A percentile compares a stretch with the other conserved stretches of the same genome.
Conservation (phyloP, 2,113 vertebrate genomes). For the Anguilla rostrata region DNA sequence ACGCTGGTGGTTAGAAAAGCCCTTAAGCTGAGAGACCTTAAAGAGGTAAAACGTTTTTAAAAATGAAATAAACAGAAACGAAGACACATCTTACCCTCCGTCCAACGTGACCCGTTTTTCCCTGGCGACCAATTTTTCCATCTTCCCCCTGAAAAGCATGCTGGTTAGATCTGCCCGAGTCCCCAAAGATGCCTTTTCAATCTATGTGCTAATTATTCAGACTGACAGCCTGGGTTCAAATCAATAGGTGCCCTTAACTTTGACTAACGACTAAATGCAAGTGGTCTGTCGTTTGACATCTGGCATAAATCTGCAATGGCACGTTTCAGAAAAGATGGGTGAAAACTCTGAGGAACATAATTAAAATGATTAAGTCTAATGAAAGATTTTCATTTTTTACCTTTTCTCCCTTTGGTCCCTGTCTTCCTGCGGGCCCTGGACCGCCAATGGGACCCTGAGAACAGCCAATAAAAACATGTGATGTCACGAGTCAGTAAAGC, state of each 20-base stretch:
- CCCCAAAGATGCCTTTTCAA: not conserved
- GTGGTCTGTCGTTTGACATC: not conserved
- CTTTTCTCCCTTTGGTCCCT: slow-evolving; percentile 77
- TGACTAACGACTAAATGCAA: not conserved
- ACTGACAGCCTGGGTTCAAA: not conserved
- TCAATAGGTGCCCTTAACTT: not conserved
- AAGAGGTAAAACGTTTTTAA: too few species aligned
- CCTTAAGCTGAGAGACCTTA: too few species aligned
- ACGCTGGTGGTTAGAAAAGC: too few species aligned
- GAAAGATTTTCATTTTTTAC: slow-evolving; percentile 49
- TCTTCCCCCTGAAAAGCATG: slow-evolving; percentile 64
- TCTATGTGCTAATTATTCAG: not conserved
- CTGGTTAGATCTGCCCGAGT: not conserved
- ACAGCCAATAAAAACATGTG: slow-evolving; percentile 22
- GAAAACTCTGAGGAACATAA: not conserved
- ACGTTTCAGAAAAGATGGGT: not conserved
- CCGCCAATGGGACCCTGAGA: slow-evolving; percentile 70
- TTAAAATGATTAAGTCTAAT: not conserved
- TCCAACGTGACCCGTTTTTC: slow-evolving; percentile 66
- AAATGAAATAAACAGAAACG: not conserved
- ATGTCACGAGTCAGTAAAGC: not conserved
- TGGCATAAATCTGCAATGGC: not conserved
- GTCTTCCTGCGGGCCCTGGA: slow-evolving; percentile 69
- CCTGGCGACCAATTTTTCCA: slow-evolving; percentile 64
- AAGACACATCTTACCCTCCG: slow-evolving; percentile 66